phyloP scores from a whole-genome alignment of 2,888 invertebrate genomes.

The Drepana falcataria region DNA sequence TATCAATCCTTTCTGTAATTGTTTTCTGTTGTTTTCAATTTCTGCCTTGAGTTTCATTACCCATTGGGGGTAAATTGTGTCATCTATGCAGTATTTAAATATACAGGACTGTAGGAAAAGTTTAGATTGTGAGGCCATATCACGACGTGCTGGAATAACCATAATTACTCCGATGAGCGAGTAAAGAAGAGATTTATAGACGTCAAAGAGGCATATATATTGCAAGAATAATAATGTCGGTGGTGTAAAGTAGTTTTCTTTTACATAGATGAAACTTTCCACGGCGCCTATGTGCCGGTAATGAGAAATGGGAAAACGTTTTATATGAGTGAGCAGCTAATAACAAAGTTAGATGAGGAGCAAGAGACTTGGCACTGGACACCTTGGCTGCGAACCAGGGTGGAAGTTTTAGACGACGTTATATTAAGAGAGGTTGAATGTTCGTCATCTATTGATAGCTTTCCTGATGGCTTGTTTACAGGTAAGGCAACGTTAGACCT shows the following conservation, averaged over 20 bases:
- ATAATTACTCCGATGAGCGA: too few species aligned
- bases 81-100: too few species aligned
- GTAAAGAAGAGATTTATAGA: too few species aligned
- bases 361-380: conserved; percentile 59
- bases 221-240: not conserved
- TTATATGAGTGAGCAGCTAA: conserved; percentile 44
- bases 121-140: too few species aligned
- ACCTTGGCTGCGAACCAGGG: conserved; percentile 62
- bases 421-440: conserved; percentile 35
- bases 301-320: conserved; percentile 47
- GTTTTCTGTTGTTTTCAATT: too few species aligned
- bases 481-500: conserved; percentile 33
- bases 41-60: too few species aligned
- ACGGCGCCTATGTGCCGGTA: conserved; percentile 22
- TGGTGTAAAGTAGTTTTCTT: conserved; percentile 5
- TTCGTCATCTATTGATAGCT: conserved; percentile 72
- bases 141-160: too few species aligned
- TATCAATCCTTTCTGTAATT: too few species aligned
- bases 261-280: conserved; percentile 39
- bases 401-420: conserved; percentile 41
- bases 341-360: conserved; percentile 47
- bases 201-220: not conserved
- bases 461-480: conserved; percentile 70
- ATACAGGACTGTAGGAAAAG: too few species aligned
- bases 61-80: too few species aligned